phyloP scores from a whole-genome alignment of 2,888 invertebrate genomes.

The Aleiodes testaceus region DNA sequence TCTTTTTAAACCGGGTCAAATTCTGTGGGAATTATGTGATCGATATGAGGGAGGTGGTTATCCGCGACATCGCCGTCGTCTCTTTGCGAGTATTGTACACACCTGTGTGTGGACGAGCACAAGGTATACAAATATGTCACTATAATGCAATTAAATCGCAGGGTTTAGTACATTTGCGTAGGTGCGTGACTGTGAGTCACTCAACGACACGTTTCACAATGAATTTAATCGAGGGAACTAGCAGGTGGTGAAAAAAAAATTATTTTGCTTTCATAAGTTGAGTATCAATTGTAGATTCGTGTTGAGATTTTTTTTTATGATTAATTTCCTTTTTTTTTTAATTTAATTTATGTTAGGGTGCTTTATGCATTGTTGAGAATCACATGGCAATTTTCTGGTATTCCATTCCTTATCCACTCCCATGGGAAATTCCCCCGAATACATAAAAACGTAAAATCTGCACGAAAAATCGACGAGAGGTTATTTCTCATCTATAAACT shows the following conservation, averaged over 20 bases:
- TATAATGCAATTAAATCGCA: neutral
- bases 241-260: neutral
- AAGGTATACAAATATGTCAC: too few relatives aligned
- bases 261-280: neutral
- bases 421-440: constrained; percentile 9
- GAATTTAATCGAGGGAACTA: too few relatives aligned
- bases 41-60: constrained; percentile 23
- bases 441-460: neutral
- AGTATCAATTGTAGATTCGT: neutral
- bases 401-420: neutral
- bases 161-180: constrained; percentile 5
- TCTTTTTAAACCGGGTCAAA: constrained; percentile 19
- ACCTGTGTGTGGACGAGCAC: neutral
- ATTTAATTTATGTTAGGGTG: neutral
- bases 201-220: too few relatives aligned
- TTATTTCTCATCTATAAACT: constrained; percentile 26
- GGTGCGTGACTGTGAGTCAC: neutral
- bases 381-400: constrained; percentile 6
- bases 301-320: too few relatives aligned
- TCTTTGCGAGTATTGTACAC: constrained; percentile 16
- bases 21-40: constrained; percentile 27
- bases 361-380: neutral
- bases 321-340: too few relatives aligned
- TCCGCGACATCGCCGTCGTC: constrained; percentile 25
- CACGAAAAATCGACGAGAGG: constrained; percentile 9